A percentile compares a stretch with the other conserved stretches of the same genome.
Conservation (phyloP, 2,888 invertebrate genomes). For the Apodemia duryi region DNA sequence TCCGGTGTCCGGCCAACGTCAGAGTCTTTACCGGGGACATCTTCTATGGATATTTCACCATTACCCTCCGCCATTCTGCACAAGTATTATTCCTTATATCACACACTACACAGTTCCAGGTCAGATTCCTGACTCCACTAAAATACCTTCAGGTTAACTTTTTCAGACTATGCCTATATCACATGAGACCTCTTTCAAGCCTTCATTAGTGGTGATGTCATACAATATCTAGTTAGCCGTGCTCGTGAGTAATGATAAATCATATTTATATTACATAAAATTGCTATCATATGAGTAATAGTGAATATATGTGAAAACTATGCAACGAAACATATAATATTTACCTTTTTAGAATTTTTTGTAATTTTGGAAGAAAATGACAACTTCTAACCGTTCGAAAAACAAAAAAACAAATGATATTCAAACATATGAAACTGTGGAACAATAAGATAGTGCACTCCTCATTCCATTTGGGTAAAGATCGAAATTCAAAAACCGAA, state of each 20-base stretch:
- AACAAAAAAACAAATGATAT: constrained; percentile 80
- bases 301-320: constrained; percentile 9
- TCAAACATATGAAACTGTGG: constrained; percentile 78
- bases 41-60: constrained; percentile 89
- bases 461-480: constrained; percentile 76
- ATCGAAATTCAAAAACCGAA: constrained; percentile 75
- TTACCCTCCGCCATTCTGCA: constrained; percentile 92
- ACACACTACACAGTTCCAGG: constrained; percentile 60
- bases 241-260: constrained; percentile 51
- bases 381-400: constrained; percentile 77
- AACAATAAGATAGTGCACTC: constrained; percentile 77
- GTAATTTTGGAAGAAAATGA: constrained; percentile 78
- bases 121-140: constrained; percentile 33
- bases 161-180: constrained; percentile 33
- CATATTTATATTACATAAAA: constrained; percentile 33
- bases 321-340: constrained; percentile 43
- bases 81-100: constrained; percentile 63
- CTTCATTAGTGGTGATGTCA: constrained; percentile 68
- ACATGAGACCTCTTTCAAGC: constrained; percentile 45
- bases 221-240: constrained; percentile 67
- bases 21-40: constrained; percentile 83
- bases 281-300: constrained; percentile 29
- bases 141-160: constrained; percentile 39
- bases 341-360: constrained; percentile 77
- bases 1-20: constrained; percentile 90